Evolutionary conservation across 2,888 invertebrate genomes (phyloP), one percentile per base, ranked within the genome.

Genomic region (Sarcophaga rosellei): DNA sequence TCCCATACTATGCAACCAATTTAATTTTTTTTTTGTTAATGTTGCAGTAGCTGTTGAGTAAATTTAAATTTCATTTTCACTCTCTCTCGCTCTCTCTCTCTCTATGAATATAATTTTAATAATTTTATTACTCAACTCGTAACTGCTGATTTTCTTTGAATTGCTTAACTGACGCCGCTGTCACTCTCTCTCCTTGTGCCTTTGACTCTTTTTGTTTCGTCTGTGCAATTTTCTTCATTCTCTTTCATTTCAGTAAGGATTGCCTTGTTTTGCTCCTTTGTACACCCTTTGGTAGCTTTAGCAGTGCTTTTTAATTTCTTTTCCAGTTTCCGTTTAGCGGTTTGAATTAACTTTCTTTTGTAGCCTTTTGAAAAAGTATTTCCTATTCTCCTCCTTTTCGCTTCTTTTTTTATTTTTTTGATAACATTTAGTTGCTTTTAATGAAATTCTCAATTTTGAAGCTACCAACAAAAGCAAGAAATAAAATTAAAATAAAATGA

Each of bases 271-370:
- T 44, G 8, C 4, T 20, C 4, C 11, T 62, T 47, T 6, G 17
- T 21, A 25, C 57, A 68, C 25, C 44, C 53, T 21, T 76, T 76
- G 6, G 20, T 10, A 82, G 59, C 59, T 25, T 59, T 82, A 65
- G 63, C 59, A 57, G 15, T 47, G 3, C 11, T 35, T 45, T 68
- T 63, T 62, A 5, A 59, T 62, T 69, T 21, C 62, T 70, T 35
- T 79, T 79, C 69, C 84, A 70, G 68, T 82, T 79, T 68, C 84
- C 84, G 74, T 79, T 84, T 84, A 75, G 84, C 65, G 84, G 84
- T 79, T 84, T 79, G 84, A 84, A 84, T 84, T 84, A 79, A 84
- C 84, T 84, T 84, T 84, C 84, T 79, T 84, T 84, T 84, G 84
- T 84, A 70, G 84, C 79, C 74, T 79, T 79, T 84, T 75, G 59